Evolutionary conservation across 1,140 invertebrate genomes (phyloP).

Genomic region (Harpegnathos saltator): DNA sequence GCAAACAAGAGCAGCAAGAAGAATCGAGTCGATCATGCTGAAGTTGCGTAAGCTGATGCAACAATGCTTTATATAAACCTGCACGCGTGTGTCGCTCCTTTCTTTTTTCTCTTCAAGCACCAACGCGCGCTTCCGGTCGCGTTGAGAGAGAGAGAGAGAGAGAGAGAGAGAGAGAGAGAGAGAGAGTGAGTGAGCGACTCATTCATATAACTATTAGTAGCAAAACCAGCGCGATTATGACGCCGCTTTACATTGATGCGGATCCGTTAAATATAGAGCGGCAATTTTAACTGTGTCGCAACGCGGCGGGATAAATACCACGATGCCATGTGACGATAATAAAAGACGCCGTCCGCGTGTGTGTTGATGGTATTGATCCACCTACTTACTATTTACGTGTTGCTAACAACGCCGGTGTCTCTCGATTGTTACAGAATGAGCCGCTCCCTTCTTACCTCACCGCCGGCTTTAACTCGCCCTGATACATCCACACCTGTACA

Average conservation of each 20-base stretch:
- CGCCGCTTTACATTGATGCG: constrained; percentile 48
- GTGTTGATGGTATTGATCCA: constrained; percentile 56
- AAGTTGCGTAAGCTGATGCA: constrained; percentile 14
- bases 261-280: constrained; percentile 50
- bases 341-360: constrained; percentile 33
- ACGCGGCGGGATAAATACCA: constrained; percentile 43
- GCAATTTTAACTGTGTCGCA: constrained; percentile 54
- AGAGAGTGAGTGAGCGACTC: constrained; percentile 44
- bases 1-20: constrained; percentile 2
- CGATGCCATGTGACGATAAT: constrained; percentile 47
- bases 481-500: constrained; percentile 83
- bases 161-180: too few species aligned
- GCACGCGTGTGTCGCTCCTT: constrained; percentile 42
- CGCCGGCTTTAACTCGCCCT: constrained; percentile 79
- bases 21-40: background rate
- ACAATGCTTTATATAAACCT: constrained; percentile 41
- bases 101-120: constrained; percentile 37
- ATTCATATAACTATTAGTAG: constrained; percentile 59
- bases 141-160: too few species aligned
- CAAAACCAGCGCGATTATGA: constrained; percentile 49
- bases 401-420: constrained; percentile 48
- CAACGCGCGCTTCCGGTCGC: constrained; percentile 50
- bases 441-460: constrained; percentile 52
- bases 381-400: constrained; percentile 58
- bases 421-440: constrained; percentile 62